Evolutionary conservation across 2,113 vertebrate genomes (phyloP), one percentile per base, ranked within the genome.

Genomic region (Ranitomeya variabilis): DNA sequence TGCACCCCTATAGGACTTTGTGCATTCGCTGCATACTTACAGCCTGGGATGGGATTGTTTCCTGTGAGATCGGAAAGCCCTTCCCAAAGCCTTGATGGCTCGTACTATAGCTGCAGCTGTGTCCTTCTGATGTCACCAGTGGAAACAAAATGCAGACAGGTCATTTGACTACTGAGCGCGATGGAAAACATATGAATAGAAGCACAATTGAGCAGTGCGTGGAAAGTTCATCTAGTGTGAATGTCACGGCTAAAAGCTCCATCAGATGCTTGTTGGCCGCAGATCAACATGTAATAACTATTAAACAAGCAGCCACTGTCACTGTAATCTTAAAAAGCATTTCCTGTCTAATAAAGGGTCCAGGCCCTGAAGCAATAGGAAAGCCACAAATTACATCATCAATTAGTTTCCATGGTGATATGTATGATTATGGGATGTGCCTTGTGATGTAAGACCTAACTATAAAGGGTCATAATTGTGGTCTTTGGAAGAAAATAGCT

Each of bases 381-480:
- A 62, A 76, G 26, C 73, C 87, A 84, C 87, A 89, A 89, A 89
- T 84, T 67, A 84, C 87, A 89, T 89, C 81, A 84, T 84, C 87
- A 78, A 84, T 89, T 89, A 89, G 87, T 89, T 84, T 83, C 87
- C 66, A 89, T 78, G 80, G 81, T 16, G 31, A 89, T 62, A 37
- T 23, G 10, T 77, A 84, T 88, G 80, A 89, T 76, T 89, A 89
- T 83, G 59, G 80, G 57, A 66, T 84, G 81, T 78, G 51, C 31
- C 74, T 83, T 55, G 67, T 77, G 23, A 83, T 83, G 80, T 82
- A 83, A 88, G 79, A 18, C 37, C n/a, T 23, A 19, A 13, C 51
- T 74, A 64, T 55, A 31, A 55, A 26, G 81, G 87, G 80, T 84
- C 81, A 76, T 84, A 84, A 83, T 67, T 89, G 87, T 88, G 87